These are phyloP conservation scores for Leptatherina wallacei DNA, from an alignment of 2,797 vertebrate species.

Conservation along the genomic window DNA sequence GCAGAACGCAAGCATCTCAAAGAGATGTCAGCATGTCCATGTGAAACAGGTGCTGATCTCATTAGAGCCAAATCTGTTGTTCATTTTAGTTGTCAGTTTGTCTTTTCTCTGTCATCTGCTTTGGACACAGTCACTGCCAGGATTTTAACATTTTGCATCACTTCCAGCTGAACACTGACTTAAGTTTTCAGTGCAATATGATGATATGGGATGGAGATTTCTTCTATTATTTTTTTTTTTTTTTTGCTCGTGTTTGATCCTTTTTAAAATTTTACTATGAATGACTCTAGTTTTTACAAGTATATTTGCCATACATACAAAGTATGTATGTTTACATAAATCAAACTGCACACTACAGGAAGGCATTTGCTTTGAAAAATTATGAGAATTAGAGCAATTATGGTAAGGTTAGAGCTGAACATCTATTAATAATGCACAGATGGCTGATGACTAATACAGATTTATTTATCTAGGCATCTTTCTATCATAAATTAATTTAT, in stretches of 20 bases:
- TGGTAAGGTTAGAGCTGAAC: neutral
- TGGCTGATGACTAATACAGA: no score
- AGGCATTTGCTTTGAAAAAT: neutral
- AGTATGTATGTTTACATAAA: no score
- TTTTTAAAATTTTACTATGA: no score
- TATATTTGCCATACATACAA: no score
- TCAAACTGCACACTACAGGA: no score
- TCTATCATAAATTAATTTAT: no score
- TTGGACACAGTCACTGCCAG: constrained; percentile 2
- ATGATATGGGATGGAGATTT: neutral
- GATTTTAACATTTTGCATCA: neutral
- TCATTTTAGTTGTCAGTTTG: constrained; percentile 18
- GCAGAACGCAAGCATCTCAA: neutral
- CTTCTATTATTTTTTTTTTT: neutral
- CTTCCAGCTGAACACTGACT: neutral
- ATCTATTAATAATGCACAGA: no score
- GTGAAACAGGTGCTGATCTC: constrained; percentile 28
- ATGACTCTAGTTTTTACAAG: no score
- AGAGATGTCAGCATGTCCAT: constrained; percentile 17
- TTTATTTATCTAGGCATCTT: no score
- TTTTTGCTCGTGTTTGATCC: neutral
- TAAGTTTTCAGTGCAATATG: neutral
- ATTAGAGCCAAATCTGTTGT: constrained; percentile 1
- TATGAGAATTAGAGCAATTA: no score
- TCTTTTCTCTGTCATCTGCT: constrained; percentile 11